Percentiles rank a stretch among this genome's conserved stretches.
Conservation (phyloP, 2,888 invertebrate genomes). For the Lepas anatifera region DNA sequence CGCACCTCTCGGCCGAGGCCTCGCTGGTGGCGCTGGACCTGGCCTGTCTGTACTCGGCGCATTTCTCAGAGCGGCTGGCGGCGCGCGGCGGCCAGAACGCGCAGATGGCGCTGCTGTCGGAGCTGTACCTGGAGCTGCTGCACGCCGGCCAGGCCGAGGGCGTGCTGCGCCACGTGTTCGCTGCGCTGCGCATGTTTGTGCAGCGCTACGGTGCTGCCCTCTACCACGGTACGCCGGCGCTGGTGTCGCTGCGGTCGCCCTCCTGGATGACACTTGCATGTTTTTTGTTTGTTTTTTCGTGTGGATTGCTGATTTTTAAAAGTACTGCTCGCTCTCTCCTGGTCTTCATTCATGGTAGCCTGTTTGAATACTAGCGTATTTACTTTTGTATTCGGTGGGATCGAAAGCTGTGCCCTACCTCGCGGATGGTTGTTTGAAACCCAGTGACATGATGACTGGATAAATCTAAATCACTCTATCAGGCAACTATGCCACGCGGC, state of each 20-base stretch:
- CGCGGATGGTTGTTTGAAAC: no score
- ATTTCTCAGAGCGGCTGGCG: neutral
- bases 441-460: no score
- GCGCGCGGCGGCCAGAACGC: neutral
- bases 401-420: no score
- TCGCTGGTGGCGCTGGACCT: slow-evolving; percentile 7
- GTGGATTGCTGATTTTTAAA: no score
- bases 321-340: no score
- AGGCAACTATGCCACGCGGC: no score
- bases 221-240: slow-evolving; percentile 52
- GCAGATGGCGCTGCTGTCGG: slow-evolving; percentile 8
- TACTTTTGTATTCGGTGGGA: no score
- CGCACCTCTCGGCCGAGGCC: neutral
- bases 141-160: slow-evolving; percentile 83
- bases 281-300: no score
- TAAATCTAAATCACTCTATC: no score
- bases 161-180: slow-evolving; percentile 80
- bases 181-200: slow-evolving; percentile 78
- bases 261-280: no score
- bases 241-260: neutral
- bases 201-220: slow-evolving; percentile 73
- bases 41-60: neutral
- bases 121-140: slow-evolving; percentile 55
- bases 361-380: no score
- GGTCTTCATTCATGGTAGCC: no score